Percentiles rank a stretch among this genome's conserved stretches.
Evolutionary conservation across 2,888 invertebrate genomes (phyloP).

Genomic region (Agonopterix arenella): DNA sequence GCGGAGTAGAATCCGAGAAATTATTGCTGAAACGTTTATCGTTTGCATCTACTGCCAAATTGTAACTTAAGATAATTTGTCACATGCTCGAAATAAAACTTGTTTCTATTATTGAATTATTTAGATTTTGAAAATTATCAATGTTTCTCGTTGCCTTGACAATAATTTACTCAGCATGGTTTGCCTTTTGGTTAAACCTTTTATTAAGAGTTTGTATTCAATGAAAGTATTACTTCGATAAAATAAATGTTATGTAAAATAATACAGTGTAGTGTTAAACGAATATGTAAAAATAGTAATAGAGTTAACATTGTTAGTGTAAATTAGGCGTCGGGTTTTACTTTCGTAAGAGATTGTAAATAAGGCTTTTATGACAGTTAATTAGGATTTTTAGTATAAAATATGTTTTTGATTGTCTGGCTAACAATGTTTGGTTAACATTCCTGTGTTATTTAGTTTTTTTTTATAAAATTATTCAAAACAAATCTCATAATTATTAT

Average conservation of each 20-base stretch:
- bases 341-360: slow-evolving; percentile 1
- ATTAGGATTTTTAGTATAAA: no score
- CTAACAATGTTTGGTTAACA: not conserved
- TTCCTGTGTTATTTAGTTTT: not conserved
- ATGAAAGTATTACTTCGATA: slow-evolving; percentile 60
- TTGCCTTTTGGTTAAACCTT: slow-evolving; percentile 17
- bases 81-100: slow-evolving; percentile 10
- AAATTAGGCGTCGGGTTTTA: not conserved
- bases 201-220: slow-evolving; percentile 45
- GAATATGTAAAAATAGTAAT: slow-evolving; percentile 9
- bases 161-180: slow-evolving; percentile 33
- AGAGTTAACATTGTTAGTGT: slow-evolving; percentile 1
- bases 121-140: not conserved
- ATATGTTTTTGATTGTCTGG: not conserved
- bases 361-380: not conserved
- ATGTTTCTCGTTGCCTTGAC: slow-evolving; percentile 32
- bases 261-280: slow-evolving; percentile 18
- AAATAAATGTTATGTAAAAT: slow-evolving; percentile 10
- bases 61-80: slow-evolving; percentile 10
- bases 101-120: slow-evolving; percentile 4
- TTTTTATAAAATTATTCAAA: no score
- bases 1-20: no score
- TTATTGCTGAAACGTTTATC: not conserved
- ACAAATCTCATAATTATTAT: no score
- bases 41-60: slow-evolving; percentile 13